Conservation (phyloP, 2,888 invertebrate species). For the Lutraria lutraria region DNA sequence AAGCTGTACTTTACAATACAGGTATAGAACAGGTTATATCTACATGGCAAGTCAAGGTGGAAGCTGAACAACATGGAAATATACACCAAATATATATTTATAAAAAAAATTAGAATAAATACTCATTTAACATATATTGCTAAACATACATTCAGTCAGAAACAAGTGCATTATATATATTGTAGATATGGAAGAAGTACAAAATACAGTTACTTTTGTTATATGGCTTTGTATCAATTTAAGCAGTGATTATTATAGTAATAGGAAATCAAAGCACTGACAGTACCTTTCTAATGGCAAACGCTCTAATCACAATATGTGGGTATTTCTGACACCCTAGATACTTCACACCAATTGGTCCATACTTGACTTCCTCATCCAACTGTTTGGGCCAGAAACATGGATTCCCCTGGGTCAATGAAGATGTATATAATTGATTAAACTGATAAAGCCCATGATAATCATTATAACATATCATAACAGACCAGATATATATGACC, state of each 20-base stretch:
- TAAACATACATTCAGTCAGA: neutral
- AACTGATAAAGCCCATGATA: neutral
- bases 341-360: constrained; percentile 84
- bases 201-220: neutral
- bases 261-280: neutral
- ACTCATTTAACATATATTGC: neutral
- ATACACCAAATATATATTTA: neutral
- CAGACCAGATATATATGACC: too few relatives aligned
- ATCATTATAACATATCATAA: neutral
- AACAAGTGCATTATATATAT: neutral
- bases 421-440: too few relatives aligned
- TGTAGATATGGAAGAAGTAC: neutral
- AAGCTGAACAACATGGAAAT: constrained; percentile 19
- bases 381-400: constrained; percentile 84
- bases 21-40: neutral
- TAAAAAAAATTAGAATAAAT: neutral
- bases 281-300: constrained; percentile 83
- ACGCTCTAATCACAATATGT: constrained; percentile 80
- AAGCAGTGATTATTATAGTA: neutral
- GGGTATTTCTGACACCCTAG: constrained; percentile 79
- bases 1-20: constrained; percentile 3
- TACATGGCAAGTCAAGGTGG: constrained; percentile 8
- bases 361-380: constrained; percentile 80
- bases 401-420: constrained; percentile 79
- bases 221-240: neutral